Conservation (phyloP, 2,113 vertebrate species). For the Archocentrus centrarchus region DNA sequence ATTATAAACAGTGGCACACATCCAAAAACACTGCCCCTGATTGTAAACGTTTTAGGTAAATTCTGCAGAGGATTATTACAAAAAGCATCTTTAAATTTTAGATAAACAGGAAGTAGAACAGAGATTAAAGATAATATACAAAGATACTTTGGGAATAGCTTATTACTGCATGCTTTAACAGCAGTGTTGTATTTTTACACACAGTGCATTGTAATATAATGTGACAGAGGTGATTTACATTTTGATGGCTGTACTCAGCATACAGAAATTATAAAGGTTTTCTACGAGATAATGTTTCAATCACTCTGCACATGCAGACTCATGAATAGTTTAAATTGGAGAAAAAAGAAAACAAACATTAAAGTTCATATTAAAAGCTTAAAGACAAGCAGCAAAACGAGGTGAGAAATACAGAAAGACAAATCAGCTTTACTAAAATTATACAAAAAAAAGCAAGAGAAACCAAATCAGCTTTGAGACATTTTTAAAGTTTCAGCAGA, state of each 20-base stretch:
- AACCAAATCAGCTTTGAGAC: not conserved
- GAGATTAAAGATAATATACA: not conserved
- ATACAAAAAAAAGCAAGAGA: not conserved
- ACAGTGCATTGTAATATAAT: not conserved
- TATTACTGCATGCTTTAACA: not conserved
- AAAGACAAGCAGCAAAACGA: not conserved
- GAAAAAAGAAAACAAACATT: not conserved
- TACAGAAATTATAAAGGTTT: not conserved
- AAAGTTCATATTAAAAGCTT: not conserved
- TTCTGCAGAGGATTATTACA: not conserved
- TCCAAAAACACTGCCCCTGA: not conserved
- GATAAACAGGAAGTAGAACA: no score
- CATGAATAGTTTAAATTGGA: not conserved
- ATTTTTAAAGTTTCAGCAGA: not conserved
- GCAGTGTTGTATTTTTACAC: not conserved
- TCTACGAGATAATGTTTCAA: not conserved
- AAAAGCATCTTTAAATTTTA: not conserved
- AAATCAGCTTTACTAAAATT: not conserved
- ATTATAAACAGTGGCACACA: not conserved
- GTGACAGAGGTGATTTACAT: not conserved
- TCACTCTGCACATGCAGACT: no score
- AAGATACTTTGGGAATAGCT: not conserved
- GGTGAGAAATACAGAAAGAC: not conserved
- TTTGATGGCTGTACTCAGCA: not conserved
- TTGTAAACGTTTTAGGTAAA: not conserved